These are phyloP conservation scores for Gymnopithys bicolor DNA, from an alignment of 2,797 vertebrate species.

Conservation along the genomic window DNA sequence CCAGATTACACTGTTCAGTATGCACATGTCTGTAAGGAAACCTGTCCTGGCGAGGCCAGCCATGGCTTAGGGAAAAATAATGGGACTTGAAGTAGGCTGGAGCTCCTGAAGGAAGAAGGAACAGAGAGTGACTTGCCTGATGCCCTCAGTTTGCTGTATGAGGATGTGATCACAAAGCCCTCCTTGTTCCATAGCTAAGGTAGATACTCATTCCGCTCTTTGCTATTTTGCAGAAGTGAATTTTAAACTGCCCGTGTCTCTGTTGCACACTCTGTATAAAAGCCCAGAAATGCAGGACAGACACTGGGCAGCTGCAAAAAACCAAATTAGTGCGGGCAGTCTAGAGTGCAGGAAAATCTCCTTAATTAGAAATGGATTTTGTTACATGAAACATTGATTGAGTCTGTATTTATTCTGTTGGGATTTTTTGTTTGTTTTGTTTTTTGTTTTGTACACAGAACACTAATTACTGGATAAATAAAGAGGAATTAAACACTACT, in stretches of 20 bases:
- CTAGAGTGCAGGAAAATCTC: background rate
- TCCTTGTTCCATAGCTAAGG: background rate
- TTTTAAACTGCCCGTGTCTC: background rate
- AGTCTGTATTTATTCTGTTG: background rate
- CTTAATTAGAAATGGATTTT: conserved; percentile 15
- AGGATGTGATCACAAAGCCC: background rate
- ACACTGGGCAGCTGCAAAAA: background rate
- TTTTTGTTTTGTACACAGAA: background rate
- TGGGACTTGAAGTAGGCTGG: background rate
- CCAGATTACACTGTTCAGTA: background rate
- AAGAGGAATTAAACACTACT: background rate
- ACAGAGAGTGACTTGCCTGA: background rate
- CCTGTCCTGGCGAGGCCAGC: background rate
- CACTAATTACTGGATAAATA: background rate
- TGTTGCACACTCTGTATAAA: background rate
- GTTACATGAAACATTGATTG: background rate
- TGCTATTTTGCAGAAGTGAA: background rate
- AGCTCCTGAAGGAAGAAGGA: background rate
- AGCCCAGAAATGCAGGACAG: background rate
- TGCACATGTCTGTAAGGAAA: accelerated
- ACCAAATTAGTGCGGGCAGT: background rate
- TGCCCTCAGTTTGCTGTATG: background rate
- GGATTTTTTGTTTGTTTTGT: background rate
- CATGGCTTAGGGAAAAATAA: background rate
- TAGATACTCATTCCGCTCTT: background rate